Evolutionary conservation across 1,140 invertebrate genomes (phyloP), one percentile per base, ranked within the genome.

Genomic region (Orius laevigatus): DNA sequence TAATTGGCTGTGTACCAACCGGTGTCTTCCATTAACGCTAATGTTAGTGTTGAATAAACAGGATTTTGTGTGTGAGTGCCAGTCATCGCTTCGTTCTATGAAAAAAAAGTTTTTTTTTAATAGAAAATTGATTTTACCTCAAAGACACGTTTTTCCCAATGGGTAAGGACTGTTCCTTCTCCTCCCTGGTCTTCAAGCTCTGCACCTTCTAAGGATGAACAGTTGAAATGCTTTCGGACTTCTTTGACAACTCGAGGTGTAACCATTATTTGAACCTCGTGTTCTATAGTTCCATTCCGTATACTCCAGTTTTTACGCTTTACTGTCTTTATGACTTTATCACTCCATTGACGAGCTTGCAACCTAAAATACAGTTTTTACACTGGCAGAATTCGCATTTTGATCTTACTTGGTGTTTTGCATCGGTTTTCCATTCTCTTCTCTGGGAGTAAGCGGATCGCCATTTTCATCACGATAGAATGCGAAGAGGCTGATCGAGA

Each of bases 1-100:
- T 95, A 98, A 64, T 95, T 89, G 11, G 86, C 82, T 14, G 73
- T 70, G 62, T 93, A 92, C 87, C 86, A 92, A 11, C 94, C 95
- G 0, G 92, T 97, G 62, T 98, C 95, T 66, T 98, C 93, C 88
- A 98, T 89, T 35, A 98, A 68, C 0, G 95, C 95, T 34, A 99
- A 70, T 0, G 93, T 98, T 51, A 99, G 82, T 36, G 91, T 69
- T 1, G 92, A 97, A 63, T 98, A 97, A 1, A 96, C 87, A 0
- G 93, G 92, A 69, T 96, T 94, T 66, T 98, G 94, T 0, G 95
- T 98, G 62, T 98, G 95, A 0, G 93, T 98, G 1, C 94, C 95
- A 0, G 95, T 98, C 95, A 99, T 99, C 0, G 92, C 93, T 72
- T 99, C 95, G 69, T 98, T 98, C 86, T 94, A 60, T 45, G 34